A percentile compares a stretch with the other conserved stretches of the same genome.
Conservation (phyloP, 2,888 invertebrate species). For the Acronicta psi region DNA sequence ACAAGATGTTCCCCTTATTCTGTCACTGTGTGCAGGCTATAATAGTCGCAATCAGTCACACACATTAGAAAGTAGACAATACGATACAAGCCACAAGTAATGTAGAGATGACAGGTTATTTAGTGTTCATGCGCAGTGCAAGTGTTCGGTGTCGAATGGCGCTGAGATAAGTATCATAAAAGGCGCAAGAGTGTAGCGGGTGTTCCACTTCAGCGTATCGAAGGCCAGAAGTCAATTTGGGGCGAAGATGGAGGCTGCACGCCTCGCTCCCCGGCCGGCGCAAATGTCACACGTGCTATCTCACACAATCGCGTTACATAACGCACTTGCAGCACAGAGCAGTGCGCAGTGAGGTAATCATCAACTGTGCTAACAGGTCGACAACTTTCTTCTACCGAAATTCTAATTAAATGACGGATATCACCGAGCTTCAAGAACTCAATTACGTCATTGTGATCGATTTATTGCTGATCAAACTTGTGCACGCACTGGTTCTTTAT, state of each 20-base stretch:
- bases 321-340: slow-evolving; percentile 55
- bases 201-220: slow-evolving; percentile 74
- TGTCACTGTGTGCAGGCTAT: slow-evolving; percentile 18
- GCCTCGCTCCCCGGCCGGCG: slow-evolving; percentile 65
- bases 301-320: slow-evolving; percentile 71
- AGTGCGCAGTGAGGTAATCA: slow-evolving; percentile 45
- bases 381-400: slow-evolving; percentile 55
- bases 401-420: slow-evolving; percentile 60
- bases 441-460: slow-evolving; percentile 42
- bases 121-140: slow-evolving; percentile 59
- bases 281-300: slow-evolving; percentile 81
- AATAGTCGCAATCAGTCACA: slow-evolving; percentile 29
- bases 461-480: slow-evolving; percentile 50
- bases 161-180: slow-evolving; percentile 60
- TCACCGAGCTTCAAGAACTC: slow-evolving; percentile 37
- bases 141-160: slow-evolving; percentile 61
- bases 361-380: slow-evolving; percentile 53
- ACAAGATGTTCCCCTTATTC: slow-evolving; percentile 22
- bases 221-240: slow-evolving; percentile 82
- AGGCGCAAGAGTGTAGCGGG: slow-evolving; percentile 64
- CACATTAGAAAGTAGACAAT: slow-evolving; percentile 60
- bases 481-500: slow-evolving; percentile 62
- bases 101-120: slow-evolving; percentile 58
- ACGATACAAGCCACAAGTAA: slow-evolving; percentile 45
- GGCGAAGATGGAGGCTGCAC: slow-evolving; percentile 74